Conservation (phyloP, 1,140 invertebrate species). For the Cecropterus lyciades region DNA sequence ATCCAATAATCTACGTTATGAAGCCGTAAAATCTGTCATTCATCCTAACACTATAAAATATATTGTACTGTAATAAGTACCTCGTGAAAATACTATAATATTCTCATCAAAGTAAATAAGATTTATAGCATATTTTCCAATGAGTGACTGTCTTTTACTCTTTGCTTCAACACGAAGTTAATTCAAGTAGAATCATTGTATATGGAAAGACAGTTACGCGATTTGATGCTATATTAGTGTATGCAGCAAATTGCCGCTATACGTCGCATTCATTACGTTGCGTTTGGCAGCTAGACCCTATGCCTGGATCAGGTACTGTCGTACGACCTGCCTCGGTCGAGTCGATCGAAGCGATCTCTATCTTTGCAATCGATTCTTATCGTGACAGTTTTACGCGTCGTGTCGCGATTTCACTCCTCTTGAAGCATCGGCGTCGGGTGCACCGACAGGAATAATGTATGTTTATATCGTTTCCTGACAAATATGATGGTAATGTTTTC, state of each 20-base stretch:
- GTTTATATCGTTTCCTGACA: conserved; percentile 42
- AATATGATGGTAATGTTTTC: conserved; percentile 40
- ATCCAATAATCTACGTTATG: no score
- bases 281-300: conserved; percentile 39
- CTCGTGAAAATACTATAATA: no score
- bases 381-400: conserved; percentile 78
- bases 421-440: conserved; percentile 53
- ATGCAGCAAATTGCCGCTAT: conserved; percentile 24
- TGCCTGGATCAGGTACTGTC: conserved; percentile 62
- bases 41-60: no score
- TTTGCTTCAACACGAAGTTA: no score
- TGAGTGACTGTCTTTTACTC: no score
- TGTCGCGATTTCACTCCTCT: conserved; percentile 66
- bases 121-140: no score
- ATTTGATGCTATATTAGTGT: no score
- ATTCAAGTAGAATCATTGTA: no score
- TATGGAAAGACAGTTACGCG: no score
- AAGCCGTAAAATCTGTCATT: no score
- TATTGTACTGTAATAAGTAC: no score
- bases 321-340: conserved; percentile 39
- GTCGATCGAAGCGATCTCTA: conserved; percentile 64
- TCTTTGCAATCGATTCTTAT: conserved; percentile 72
- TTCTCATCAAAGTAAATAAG: no score
- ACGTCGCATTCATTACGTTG: conserved; percentile 42
- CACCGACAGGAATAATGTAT: conserved; percentile 43